Percentiles rank a stretch among this genome's conserved stretches.
Conservation (phyloP, 2,113 vertebrate species). For the Microtus richardsoni region DNA sequence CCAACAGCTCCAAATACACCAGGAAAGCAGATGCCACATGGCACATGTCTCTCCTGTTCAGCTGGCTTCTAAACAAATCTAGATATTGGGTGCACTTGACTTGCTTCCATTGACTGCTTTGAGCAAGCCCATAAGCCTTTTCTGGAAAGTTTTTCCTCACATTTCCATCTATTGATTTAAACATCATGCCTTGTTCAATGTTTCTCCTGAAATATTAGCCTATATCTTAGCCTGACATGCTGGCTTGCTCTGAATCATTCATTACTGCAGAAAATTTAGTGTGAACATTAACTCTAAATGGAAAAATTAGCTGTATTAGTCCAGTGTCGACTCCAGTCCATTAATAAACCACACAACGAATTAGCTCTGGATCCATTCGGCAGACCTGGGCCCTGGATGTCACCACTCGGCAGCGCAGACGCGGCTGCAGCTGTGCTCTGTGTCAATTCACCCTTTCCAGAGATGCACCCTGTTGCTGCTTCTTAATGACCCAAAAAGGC, state of each 20-base stretch:
- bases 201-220: conserved; percentile 64
- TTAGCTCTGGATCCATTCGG: neutral
- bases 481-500: conserved; percentile 66
- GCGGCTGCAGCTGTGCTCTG: neutral
- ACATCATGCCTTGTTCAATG: conserved; percentile 54
- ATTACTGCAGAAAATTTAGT: conserved; percentile 57
- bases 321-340: conserved; percentile 41
- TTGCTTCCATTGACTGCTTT: conserved; percentile 63
- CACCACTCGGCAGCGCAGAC: neutral
- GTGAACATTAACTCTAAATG: conserved; percentile 61
- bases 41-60: conserved; percentile 35
- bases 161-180: conserved; percentile 65
- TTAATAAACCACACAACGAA: conserved; percentile 58
- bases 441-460: conserved; percentile 43
- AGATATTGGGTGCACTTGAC: conserved; percentile 62
- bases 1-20: conserved; percentile 11
- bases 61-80: conserved; percentile 48
- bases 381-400: neutral
- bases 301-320: conserved; percentile 66
- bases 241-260: conserved; percentile 60
- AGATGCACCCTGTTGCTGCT: neutral
- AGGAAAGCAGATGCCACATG: conserved; percentile 29
- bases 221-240: conserved; percentile 55
- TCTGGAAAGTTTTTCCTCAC: conserved; percentile 48
- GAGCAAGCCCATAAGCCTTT: conserved; percentile 59